Evolutionary conservation across 2,888 invertebrate genomes (phyloP), one percentile per base, ranked within the genome.

Genomic region (Lithodes maja): DNA sequence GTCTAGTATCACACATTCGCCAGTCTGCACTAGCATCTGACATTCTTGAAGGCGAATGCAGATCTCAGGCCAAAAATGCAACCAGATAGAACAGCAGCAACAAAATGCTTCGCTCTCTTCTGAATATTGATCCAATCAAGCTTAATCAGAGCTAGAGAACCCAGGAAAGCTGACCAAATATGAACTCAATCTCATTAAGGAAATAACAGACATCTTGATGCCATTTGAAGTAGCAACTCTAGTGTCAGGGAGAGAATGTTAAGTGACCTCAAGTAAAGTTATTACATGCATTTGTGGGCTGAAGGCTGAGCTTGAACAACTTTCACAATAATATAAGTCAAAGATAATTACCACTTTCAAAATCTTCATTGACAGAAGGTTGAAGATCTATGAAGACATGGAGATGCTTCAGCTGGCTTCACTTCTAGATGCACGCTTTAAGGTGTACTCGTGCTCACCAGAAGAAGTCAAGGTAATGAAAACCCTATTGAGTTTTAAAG

Each of bases 151-250:
- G 79, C 33, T 79, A 53, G 33, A 33, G 9, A 1, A 33, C 33
- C 79, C 79, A 79, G 79, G 15, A 50, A 81, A 81, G 82, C 82
- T 81, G 9, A 54, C 82, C 82, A 81, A 81, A 61, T 81, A 81
- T 61, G 82, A 81, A 81, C 79, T 79, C 33, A 2, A 79, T 53
- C 50, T 79, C 53, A 53, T 79, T 9, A 79, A 79, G 53, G 79
- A 79, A 79, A 79, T 79, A 50, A 79, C 79, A 79, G 79, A 7
- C 50, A 50, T 79, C 79, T 53, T 79, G 79, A 79, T 33, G 33
- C 33, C 33, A 33, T 33, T 33, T 33, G 33, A 33, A 33, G 33
- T 33, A 33, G 33, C 33, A 50, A 79, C 79, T 53, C 79, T 79
- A 79, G 79, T 79, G 79, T 53, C 82, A 81, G 68, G 82, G 82